Evolutionary conservation across 2,113 vertebrate species (phyloP), one percentile per base, ranked within the genome.

Genomic region (Muntiacus muntjak): DNA sequence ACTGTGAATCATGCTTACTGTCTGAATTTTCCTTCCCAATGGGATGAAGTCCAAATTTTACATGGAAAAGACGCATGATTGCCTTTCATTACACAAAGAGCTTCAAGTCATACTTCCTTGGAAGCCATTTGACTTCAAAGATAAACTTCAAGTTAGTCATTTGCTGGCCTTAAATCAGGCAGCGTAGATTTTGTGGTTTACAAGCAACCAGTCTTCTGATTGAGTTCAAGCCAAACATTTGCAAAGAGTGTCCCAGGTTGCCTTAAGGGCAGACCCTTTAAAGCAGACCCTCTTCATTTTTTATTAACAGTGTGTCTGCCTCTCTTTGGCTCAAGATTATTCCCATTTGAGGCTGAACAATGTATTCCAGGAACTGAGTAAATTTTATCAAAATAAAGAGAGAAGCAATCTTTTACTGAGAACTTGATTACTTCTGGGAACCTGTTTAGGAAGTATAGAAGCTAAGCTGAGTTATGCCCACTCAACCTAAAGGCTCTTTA

Each of bases 71-170:
- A 47, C 33, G 64, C 91, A 95, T 84, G 36, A n/a, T 78, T 87
- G n/a, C 58, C 64, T 88, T 57, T 92, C 64, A 16, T 92, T 94
- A 85, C 43, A 79, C 45, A 91, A 83, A 36, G 62, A 88, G 16
- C 36, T 91, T 91, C 60, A 47, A 85, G 91, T 58, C 83, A 74
- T 62, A 62, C 33, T 89, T n/a, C 79, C 55, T 89, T 95, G 54
- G 54, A 87, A 89, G 14, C 28, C 67, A 89, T 71, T 28, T 95
- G 85, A 74, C 64, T 92, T 36, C 92, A 76, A 71, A 25, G 64
- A 84, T 83, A 67, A 82, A 93, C 50, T 95, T 94, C 52, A 64
- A 67, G 58, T 91, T 87, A 45, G 84, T 94, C 91, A 79, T 54
- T 60, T 91, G 30, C 28, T 93, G 33, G 40, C 23, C 47, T 89